Percentiles rank a stretch among this genome's conserved stretches.
These are phyloP conservation scores for Todiramphus saurophagus DNA, from an alignment of 2,113 vertebrate species.

Conservation along the genomic window DNA sequence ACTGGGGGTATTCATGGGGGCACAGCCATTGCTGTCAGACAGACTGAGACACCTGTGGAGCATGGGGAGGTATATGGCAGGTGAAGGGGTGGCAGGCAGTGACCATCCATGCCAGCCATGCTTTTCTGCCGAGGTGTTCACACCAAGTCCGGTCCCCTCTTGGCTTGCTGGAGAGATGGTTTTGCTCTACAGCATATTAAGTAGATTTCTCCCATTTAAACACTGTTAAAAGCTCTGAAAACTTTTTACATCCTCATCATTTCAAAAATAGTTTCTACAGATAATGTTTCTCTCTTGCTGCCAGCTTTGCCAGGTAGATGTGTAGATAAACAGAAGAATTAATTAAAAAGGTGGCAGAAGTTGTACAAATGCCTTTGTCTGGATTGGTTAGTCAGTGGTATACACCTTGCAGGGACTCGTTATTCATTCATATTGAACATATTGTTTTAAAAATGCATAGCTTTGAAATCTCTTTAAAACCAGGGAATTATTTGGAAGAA, in stretches of 20 bases:
- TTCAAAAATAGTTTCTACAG: background rate
- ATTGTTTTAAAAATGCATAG: background rate
- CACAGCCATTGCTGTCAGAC: background rate
- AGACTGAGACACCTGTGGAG: background rate
- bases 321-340: background rate
- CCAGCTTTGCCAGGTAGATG: background rate
- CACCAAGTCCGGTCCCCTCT: background rate
- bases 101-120: fast-evolving
- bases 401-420: background rate
- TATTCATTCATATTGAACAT: background rate
- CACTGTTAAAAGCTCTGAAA: background rate
- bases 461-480: background rate
- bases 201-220: background rate
- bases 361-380: background rate
- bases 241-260: background rate
- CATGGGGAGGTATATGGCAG: background rate
- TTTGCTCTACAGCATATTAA: background rate
- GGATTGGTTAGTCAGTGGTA: background rate
- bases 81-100: fast-evolving
- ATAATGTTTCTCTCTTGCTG: background rate
- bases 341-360: background rate
- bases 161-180: background rate
- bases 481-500: background rate
- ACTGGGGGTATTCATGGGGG: too few relatives aligned
- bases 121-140: background rate